Percentiles rank a stretch among this genome's conserved stretches.
phyloP scores from a whole-genome alignment of 2,888 invertebrate genomes.

The Chymomyza fuscimana region DNA sequence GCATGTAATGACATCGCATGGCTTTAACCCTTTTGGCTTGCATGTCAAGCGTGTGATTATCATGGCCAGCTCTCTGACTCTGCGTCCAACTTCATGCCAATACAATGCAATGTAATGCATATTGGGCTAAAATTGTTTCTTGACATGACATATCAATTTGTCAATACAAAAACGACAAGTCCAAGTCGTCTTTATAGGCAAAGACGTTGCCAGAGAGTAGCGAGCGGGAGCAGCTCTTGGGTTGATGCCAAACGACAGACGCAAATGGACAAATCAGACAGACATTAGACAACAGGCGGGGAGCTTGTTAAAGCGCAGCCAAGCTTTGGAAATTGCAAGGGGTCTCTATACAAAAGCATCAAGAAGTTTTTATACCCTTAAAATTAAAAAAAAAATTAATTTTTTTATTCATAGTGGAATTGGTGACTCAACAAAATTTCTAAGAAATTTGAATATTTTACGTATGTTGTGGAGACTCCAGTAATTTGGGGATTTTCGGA shows the following conservation, averaged over 20 bases:
- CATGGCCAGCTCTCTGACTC: constrained; percentile 26
- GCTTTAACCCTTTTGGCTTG: constrained; percentile 33
- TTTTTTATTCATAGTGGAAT: too few species aligned
- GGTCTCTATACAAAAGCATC: neutral
- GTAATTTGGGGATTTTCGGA: too few species aligned
- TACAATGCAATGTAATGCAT: constrained; percentile 37
- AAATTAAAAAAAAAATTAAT: too few species aligned
- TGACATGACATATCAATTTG: constrained; percentile 79
- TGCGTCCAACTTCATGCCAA: neutral
- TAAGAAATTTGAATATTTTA: too few species aligned
- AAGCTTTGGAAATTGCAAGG: neutral
- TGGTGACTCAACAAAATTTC: too few species aligned
- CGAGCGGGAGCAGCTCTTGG: constrained; percentile 22
- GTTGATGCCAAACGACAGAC: constrained; percentile 9
- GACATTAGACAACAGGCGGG: constrained; percentile 1
- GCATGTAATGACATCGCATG: neutral
- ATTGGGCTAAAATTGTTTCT: constrained; percentile 78
- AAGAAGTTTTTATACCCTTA: neutral
- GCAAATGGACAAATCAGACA: constrained; percentile 35
- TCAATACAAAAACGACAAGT: constrained; percentile 62
- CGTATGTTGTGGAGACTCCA: too few species aligned
- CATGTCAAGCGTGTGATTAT: constrained; percentile 71
- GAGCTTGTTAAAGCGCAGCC: constrained; percentile 40
- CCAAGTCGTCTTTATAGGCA: neutral
- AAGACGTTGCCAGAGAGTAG: constrained; percentile 43